Base-by-base conservation (phyloP, 2,888 invertebrate genomes). In the Lycocerus yunnanus region DNA sequence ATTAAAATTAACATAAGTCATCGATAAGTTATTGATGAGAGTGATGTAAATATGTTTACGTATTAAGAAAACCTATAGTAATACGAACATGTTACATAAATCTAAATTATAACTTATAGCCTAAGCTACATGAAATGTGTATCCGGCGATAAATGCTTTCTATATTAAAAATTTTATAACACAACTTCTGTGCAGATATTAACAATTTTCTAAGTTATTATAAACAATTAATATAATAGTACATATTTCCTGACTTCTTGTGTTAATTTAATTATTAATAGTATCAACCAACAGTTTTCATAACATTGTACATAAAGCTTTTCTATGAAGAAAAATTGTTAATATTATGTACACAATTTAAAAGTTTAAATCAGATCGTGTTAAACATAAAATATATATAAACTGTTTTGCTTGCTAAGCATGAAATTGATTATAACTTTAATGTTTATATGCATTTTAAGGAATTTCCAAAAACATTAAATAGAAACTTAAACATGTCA, bases 91-190 rank as follows among this genome's bases (percentile, higher is more conserved):
- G 83, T 82, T 81, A 80, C 78, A 80, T 80, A 74, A 79, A 80
- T 82, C 82, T 81, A 82, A 82, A 81, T 83, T 82, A 82, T 81
- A 80, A 78, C 81, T 79, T 83, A 81, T 76, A 80, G 76, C 80
- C 81, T 81, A 81, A 81, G 80, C 80, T 77, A 80, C 79, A 80
- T 78, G 77, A 80, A 79, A 73, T 76, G 71, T 73, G 80, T 78
- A 82, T 83, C 82, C 82, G 82, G 82, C 74, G 76, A 79, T 81
- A 81, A 81, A 76, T 78, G 79, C 79, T 75, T 74, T 77, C 77
- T 69, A 14, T 76, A 81, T 81, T 82, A 81, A 83, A 81, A 81
- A 82, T 80, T 76, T 73, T 77, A 78, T 71, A 69, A 66, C 78
- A 78, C 78, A 79, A 81, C 81, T 81, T 78, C 81, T 80, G 81